Conservation (phyloP, 2,888 invertebrate species). For the Tenthredo livida region DNA sequence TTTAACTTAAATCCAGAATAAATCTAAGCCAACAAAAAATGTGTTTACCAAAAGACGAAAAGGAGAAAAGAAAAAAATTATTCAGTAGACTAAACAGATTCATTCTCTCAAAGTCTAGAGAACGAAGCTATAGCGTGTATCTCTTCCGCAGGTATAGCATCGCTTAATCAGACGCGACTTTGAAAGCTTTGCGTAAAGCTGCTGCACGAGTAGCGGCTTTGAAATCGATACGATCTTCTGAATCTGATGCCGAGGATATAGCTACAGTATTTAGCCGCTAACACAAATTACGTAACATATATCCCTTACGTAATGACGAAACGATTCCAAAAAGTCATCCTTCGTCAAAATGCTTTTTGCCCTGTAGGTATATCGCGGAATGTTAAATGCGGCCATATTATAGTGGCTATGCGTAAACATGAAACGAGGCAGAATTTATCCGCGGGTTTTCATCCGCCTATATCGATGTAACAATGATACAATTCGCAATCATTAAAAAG, state of each 20-base stretch:
- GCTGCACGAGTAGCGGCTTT: neutral
- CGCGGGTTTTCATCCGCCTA: neutral
- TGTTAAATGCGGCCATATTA: neutral
- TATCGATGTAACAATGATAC: neutral
- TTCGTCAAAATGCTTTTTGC: neutral
- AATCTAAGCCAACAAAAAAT: neutral
- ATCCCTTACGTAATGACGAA: constrained; percentile 1
- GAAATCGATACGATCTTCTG: constrained; percentile 45
- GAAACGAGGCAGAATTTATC: constrained; percentile 1
- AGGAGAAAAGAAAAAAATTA: neutral
- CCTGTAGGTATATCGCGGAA: neutral
- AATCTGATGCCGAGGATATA: neutral
- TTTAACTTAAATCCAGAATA: neutral
- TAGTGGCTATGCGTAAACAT: neutral
- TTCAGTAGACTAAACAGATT: neutral
- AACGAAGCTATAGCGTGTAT: neutral
- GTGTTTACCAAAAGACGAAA: neutral
- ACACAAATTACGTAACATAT: constrained; percentile 10
- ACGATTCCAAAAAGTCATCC: neutral
- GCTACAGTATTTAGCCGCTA: neutral
- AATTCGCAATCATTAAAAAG: neutral
- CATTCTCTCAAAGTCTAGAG: neutral
- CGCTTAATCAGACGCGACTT: neutral
- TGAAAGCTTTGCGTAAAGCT: neutral
- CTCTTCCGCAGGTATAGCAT: neutral